Percentiles rank a stretch among this genome's conserved stretches.
These are phyloP conservation scores for Laticauda laticaudata DNA, from an alignment of 2,113 vertebrate species.

Conservation along the genomic window DNA sequence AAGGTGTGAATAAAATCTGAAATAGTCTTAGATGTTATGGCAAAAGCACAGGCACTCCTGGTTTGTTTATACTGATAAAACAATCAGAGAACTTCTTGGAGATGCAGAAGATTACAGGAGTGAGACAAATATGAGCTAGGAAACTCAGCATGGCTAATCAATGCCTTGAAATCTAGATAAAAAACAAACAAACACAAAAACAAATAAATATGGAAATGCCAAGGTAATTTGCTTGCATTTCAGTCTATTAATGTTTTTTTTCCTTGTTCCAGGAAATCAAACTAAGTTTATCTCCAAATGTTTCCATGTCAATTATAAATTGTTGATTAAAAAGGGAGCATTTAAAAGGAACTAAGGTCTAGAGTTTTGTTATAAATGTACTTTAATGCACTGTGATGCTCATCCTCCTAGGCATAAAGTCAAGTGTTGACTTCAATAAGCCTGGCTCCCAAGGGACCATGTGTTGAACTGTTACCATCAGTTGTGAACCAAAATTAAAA, in stretches of 20 bases:
- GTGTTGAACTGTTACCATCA: not conserved
- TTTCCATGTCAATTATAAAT: not conserved
- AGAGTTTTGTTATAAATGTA: not conserved
- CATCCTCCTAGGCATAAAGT: not conserved
- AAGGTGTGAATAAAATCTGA: not conserved
- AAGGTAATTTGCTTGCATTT: not conserved
- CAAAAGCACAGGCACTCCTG: not conserved
- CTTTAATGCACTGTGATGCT: not conserved
- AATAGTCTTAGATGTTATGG: not conserved
- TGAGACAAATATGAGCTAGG: not conserved
- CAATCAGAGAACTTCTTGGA: not conserved
- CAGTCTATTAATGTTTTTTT: too few species aligned
- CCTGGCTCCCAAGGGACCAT: not conserved
- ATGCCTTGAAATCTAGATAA: conserved; percentile 26
- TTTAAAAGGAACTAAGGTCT: not conserved
- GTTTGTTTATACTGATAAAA: not conserved
- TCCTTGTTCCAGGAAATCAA: not conserved
- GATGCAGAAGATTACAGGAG: not conserved
- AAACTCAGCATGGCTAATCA: conserved; percentile 32
- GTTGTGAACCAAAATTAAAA: not conserved
- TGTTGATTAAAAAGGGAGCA: not conserved
- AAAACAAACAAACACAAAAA: not conserved
- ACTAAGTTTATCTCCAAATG: not conserved
- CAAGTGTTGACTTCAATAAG: not conserved
- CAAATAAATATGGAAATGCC: not conserved